Evolutionary conservation across 2,113 vertebrate genomes (phyloP).

Genomic region (Anolis carolinensis): DNA sequence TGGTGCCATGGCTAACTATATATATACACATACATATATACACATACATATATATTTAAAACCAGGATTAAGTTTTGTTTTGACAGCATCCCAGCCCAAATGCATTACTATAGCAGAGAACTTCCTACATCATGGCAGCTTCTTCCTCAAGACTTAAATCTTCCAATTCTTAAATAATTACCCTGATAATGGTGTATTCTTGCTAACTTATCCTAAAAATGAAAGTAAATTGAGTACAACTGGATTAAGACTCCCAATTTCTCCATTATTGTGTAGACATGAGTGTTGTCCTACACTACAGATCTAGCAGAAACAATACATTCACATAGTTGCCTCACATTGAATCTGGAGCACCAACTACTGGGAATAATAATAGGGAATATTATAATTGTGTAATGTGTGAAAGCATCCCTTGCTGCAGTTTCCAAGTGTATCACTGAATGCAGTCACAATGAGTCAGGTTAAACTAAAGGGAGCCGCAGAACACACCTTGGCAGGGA

Average conservation of each 20-base stretch:
- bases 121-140: neutral
- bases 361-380: neutral
- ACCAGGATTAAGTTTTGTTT: slow-evolving; percentile 1
- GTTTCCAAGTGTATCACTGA: slow-evolving; percentile 36
- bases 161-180: neutral
- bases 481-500: neutral
- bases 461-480: neutral
- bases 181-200: neutral
- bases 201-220: neutral
- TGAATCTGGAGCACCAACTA: neutral
- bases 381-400: neutral
- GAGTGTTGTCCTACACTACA: neutral
- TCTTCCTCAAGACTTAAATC: neutral
- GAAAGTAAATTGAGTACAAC: no score
- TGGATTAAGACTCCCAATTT: neutral
- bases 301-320: neutral
- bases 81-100: neutral
- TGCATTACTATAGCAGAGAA: neutral
- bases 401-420: slow-evolving; percentile 1
- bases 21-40: neutral
- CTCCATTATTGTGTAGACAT: neutral
- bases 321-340: neutral
- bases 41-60: neutral
- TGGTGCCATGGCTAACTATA: neutral
- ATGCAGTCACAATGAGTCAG: slow-evolving; percentile 3